Evolutionary conservation across 2,888 invertebrate species (phyloP), one percentile per base, ranked within the genome.

Genomic region (Ceraclea dissimilis): DNA sequence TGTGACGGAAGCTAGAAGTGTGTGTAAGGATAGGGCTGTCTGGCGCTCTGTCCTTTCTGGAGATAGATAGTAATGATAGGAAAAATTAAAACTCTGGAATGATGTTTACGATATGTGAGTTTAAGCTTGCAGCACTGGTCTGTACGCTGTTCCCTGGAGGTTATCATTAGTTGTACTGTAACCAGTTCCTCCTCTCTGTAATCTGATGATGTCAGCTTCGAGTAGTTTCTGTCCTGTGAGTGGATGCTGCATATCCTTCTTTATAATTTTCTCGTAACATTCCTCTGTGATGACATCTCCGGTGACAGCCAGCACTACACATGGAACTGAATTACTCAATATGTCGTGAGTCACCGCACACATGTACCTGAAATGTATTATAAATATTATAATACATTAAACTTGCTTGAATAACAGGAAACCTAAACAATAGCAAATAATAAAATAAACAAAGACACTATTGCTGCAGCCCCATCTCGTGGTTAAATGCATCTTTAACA

Each of bases 291-390:
- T 56, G 18, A 61, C 61, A 39, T 59, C 57, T 11, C 62, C 92
- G 88, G 91, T 91, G 57, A 93, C 84, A 74, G 81, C 86, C 53
- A 99, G 80, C 26, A 98, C 90, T 59, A 93, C 97, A 74, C 93
- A 93, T 0, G 96, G 94, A 2, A 95, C 88, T 6, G 95, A 90
- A 76, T 97, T 97, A 62, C 91, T 89, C 33, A 99, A 76, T 59
- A 96, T 85, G 72, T 99, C 99, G 71, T 94, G 92, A 1, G 98
- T 98, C 0, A 99, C 88, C 1, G 98, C 93, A 70, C 99, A 99
- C 87, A 96, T 95, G 69, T 95, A 99, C 64, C 98, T 56, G 26
- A 16, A 51, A 51, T n/a, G 21, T n/a, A n/a, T n/a, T n/a, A n/a
- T 5, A n/a, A n/a, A n/a, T n/a, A n/a, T 21, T 21, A 53, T 53